A percentile compares a stretch with the other conserved stretches of the same genome.
phyloP scores from a whole-genome alignment of 2,113 vertebrate species.

The Ciconia boyciana region DNA sequence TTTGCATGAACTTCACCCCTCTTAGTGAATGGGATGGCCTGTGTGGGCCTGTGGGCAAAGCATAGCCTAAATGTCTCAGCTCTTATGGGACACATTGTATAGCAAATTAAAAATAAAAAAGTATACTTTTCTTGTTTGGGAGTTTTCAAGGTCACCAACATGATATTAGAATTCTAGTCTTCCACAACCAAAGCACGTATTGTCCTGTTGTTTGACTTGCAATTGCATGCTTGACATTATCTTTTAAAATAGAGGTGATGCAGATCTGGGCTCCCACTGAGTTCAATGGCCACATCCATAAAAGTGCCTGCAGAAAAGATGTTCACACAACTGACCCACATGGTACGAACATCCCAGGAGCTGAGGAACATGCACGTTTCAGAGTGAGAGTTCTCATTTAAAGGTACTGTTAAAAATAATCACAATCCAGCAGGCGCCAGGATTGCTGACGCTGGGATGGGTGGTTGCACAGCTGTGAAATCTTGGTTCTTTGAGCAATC shows the following conservation, averaged over 20 bases:
- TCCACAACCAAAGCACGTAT: accelerated
- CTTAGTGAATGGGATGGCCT: not conserved
- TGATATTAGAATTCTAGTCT: not conserved
- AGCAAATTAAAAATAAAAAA: not conserved
- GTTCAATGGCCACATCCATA: not conserved
- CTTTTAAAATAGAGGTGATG: not conserved
- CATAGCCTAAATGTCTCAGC: not conserved
- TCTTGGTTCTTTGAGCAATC: not conserved
- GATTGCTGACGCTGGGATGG: accelerated
- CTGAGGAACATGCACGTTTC: not conserved
- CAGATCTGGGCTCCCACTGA: not conserved
- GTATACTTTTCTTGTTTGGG: not conserved
- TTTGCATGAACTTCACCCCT: not conserved
- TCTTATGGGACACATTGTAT: not conserved
- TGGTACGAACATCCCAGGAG: not conserved
- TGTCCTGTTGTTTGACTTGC: not conserved
- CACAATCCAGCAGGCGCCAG: not conserved
- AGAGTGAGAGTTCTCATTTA: not conserved
- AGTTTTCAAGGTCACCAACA: not conserved
- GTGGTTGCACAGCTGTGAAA: not conserved
- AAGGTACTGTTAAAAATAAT: not conserved
- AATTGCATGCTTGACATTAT: slow-evolving; percentile 18
- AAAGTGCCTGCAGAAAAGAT: not conserved
- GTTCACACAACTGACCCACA: not conserved
- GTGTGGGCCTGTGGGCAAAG: not conserved